These are phyloP conservation scores for Botrylloides violaceus DNA, from an alignment of 23 tunicate genomes.

Conservation along the genomic window DNA sequence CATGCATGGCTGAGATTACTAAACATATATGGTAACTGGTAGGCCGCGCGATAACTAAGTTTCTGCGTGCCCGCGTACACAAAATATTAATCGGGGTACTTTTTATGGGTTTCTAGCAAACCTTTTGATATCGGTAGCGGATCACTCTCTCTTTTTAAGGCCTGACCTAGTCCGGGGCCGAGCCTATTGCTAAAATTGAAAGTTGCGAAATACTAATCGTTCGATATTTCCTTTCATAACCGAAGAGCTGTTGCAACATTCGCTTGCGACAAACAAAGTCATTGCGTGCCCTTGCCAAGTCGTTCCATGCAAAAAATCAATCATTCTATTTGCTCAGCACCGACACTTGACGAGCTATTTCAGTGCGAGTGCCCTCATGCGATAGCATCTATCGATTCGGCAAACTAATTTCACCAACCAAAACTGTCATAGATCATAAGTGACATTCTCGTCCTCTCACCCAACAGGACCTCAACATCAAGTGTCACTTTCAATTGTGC, in stretches of 20 bases:
- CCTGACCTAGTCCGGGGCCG: too few relatives aligned
- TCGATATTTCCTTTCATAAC: too few relatives aligned
- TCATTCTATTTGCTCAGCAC: background rate
- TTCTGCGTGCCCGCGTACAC: too few relatives aligned
- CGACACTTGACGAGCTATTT: background rate
- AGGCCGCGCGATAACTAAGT: too few relatives aligned
- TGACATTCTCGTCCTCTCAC: background rate
- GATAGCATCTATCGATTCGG: background rate
- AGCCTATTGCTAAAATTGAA: too few relatives aligned
- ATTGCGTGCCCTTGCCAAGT: background rate
- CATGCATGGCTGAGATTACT: too few relatives aligned
- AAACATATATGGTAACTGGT: too few relatives aligned
- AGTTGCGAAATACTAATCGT: too few relatives aligned
- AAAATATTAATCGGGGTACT: too few relatives aligned
- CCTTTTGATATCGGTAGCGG: too few relatives aligned
- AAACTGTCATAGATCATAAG: background rate
- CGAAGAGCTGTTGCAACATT: background rate
- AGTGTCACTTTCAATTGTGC: background rate
- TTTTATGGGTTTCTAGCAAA: too few relatives aligned
- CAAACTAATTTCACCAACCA: background rate
- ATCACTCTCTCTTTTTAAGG: too few relatives aligned
- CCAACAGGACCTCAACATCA: slow-evolving; percentile 4
- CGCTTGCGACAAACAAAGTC: background rate
- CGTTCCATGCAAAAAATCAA: background rate
- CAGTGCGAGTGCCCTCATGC: background rate